Evolutionary conservation across 2,113 vertebrate genomes (phyloP), one percentile per base, ranked within the genome.

Genomic region (Andinoacara biseriatus): DNA sequence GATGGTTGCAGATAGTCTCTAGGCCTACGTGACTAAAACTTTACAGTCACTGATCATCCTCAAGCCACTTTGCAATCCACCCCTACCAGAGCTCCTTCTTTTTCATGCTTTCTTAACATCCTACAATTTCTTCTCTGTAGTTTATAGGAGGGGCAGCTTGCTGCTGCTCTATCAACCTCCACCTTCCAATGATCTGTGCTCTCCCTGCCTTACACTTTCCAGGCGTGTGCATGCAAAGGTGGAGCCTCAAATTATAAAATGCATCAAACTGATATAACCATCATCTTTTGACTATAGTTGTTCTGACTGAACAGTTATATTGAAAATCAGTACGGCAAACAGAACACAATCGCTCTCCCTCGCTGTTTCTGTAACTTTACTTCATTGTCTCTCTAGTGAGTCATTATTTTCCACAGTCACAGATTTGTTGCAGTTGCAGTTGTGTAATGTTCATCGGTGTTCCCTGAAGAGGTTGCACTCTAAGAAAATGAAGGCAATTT

Each of bases 401-500:
- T 77, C 72, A 31, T 86, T 82, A 80, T 85, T 91, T 91, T 85
- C 76, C 90, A 13, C 65, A 84, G 86, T 83, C 57, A n/a, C 87
- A 84, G 75, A 89, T 90, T 88, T 89, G 87, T 87, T 75, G 81
- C 84, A 26, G 20, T 61, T 86, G 63, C 81, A 10, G 82, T 77
- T 65, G 72, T 72, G 80, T 83, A 74, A 82, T 31, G 85, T 74
- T 86, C 77, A 33, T 38, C 78, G 58, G 59, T 33, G 80, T 89
- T 91, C 83, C 90, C 87, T n/a, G 81, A 89, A 91, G 90, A 93
- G 87, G 83, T 77, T 61, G 86, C 81, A 80, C 85, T 92, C 92
- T 46, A 82, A 81, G 82, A 88, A 92, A 93, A 93, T 94, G 89
- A 93, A 94, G 90, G 90, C 90, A 93, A 90, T 94, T 94, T 92